Conservation (phyloP, 2,113 vertebrate species). For the Rhombomys opimus region DNA sequence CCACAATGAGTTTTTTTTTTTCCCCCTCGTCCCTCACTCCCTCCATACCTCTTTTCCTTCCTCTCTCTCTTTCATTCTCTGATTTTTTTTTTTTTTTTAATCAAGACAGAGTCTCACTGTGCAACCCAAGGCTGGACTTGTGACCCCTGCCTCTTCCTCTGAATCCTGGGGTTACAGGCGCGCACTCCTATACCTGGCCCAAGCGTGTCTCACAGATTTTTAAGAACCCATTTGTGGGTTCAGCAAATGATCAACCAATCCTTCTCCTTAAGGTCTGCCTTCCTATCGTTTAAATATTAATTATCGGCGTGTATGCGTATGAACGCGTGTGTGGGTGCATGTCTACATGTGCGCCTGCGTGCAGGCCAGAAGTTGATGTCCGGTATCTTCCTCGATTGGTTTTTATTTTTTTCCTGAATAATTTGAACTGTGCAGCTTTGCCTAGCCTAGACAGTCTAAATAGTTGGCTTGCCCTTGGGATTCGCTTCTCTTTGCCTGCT, state of each 20-base stretch:
- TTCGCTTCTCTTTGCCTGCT: neutral
- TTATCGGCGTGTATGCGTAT: neutral
- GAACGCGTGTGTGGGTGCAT: neutral
- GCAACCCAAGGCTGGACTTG: neutral
- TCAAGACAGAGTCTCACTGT: neutral
- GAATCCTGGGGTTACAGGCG: neutral
- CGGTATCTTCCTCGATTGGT: neutral
- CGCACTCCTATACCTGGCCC: neutral
- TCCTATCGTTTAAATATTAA: neutral
- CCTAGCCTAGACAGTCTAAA: neutral
- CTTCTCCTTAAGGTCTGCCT: constrained; percentile 19
- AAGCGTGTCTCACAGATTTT: constrained; percentile 18
- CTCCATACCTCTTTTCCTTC: too few relatives aligned
- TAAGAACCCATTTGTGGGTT: constrained; percentile 17
- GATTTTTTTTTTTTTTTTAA: neutral
- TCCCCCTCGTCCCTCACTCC: too few relatives aligned
- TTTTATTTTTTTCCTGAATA: neutral
- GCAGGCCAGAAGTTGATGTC: neutral
- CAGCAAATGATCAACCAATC: constrained; percentile 26
- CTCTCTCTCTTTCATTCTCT: neutral
- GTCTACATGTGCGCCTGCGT: neutral
- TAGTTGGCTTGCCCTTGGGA: neutral
- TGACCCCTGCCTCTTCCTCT: neutral
- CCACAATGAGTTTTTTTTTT: neutral
- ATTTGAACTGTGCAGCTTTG: too few relatives aligned